Base-by-base conservation (phyloP, 2,888 invertebrate species). In the Drosophila algonquin region DNA sequence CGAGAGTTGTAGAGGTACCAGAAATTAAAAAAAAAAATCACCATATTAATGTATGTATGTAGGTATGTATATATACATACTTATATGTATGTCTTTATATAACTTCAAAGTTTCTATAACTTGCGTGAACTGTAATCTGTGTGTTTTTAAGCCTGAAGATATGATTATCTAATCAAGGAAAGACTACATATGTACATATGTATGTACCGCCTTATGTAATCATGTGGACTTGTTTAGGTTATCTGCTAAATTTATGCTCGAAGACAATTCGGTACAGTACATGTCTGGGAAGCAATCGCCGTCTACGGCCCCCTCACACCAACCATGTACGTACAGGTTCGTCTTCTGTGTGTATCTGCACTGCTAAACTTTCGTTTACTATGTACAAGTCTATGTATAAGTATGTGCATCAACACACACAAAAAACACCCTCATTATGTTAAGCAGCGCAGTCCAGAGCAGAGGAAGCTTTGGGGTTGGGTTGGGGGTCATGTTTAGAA, bases 341-440 rank as follows among this genome's bases (percentile, higher is more conserved):
- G 8, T 30, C 30, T 30, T 27, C 27, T 30, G 8, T 30, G 2
- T 8, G 7, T 7, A 30, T 30, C 30, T n/a, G 14, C 56, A 46
- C 40, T 47, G 21, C 30, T 40, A 56, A 16, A 53, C 27, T 48
- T 16, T 14, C 40, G 45, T 45, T 40, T 45, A 21, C 14, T 32
- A 35, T 44, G 50, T 52, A 70, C 14, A 56, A 10, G 70, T 53
- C 18, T 46, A 60, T 45, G 48, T 61, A 44, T 18, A 45, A 63
- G 48, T 50, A 16, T 63, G 53, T 60, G n/a, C 50, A 16, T 54
- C n/a, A 61, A 47, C 51, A 40, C 64, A 50, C 52, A 24, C 44
- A 48, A 63, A 63, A 72, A 70, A 63, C 81, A 77, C 83, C 81
- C 83, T 84, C 87, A 84, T 84, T 84, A 84, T 84, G 83, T 63